Evolutionary conservation across 2,797 vertebrate genomes (phyloP), one percentile per base, ranked within the genome.

Genomic region (Melanotaenia trifasciata): DNA sequence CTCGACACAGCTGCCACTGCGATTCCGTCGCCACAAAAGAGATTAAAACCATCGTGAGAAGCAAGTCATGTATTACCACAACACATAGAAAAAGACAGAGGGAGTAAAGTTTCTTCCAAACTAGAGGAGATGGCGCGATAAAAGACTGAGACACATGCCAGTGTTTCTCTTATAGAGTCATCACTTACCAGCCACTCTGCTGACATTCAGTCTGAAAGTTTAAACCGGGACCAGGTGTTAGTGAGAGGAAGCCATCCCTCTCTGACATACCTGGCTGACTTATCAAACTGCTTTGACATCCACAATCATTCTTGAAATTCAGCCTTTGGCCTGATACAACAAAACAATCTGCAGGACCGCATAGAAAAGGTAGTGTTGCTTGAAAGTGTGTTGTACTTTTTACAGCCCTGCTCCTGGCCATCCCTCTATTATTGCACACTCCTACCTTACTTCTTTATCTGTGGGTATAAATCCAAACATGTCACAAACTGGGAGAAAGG

Each of bases 11-110:
- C 80, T 82, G 84, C 81, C 84, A 83, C 32, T 8, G 76, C 40
- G 89, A 87, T 90, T 80, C 64, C 70, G 85, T 90, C 90, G 79
- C 72, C 64, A 38, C 56, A 0, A 61, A 76, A 80, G 78, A 89
- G 91, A 90, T 91, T 91, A 88, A 85, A 90, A 88, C 76, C 66
- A 76, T 22, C 38, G 76, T 87, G 84, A 89, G 85, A 82, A 80
- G 85, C 60, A 45, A 70, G 70, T 70, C 43, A 60, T 38, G 22
- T 78, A 84, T 89, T 88, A 74, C 74, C 72, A 35, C 38, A n/a
- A 47, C 64, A 71, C 72, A 51, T 38, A 62, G 72, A 79, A 74
- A 76, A 62, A 86, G 81, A 83, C 64, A 30, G 74, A 76, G 76
- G 82, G 78, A 87, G 81, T 84, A 81, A 88, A 89, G 81, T 89